Percentiles rank a stretch among this genome's conserved stretches.
Conservation (phyloP, 2,888 invertebrate genomes). For the Drosophila suboccidentalis region DNA sequence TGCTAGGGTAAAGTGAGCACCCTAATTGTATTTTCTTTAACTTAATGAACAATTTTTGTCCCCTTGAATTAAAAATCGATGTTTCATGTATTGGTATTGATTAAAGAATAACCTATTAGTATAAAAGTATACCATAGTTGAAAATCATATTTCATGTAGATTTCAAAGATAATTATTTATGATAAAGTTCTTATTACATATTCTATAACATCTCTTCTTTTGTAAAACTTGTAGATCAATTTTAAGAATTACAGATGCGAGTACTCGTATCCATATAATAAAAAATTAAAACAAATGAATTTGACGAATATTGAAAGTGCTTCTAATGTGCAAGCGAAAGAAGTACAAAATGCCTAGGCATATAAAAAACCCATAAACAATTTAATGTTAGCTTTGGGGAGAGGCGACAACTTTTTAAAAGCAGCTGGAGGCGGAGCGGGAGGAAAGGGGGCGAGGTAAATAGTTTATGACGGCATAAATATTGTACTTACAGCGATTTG, state of each 20-base stretch:
- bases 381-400: conserved; percentile 19
- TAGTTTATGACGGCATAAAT: conserved; percentile 66
- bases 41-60: too few relatives aligned
- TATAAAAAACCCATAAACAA: conserved; percentile 45
- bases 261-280: neutral
- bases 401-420: conserved; percentile 25
- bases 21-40: too few relatives aligned
- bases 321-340: conserved; percentile 6
- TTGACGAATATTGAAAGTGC: neutral
- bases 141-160: too few relatives aligned
- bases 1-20: too few relatives aligned
- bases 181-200: too few relatives aligned
- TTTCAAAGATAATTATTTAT: too few relatives aligned
- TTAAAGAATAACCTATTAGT: too few relatives aligned
- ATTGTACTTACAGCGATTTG: conserved; percentile 50
- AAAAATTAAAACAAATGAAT: neutral
- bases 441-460: conserved; percentile 20
- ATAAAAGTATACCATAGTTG: too few relatives aligned
- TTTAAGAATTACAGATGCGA: neutral
- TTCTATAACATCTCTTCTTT: too few relatives aligned
- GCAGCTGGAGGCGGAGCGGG: neutral
- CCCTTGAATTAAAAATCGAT: too few relatives aligned
- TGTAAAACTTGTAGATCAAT: neutral
- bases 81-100: too few relatives aligned
- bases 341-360: conserved; percentile 45